These are phyloP conservation scores for Hippocampus zosterae DNA, from an alignment of 2,113 vertebrate species.

Conservation along the genomic window DNA sequence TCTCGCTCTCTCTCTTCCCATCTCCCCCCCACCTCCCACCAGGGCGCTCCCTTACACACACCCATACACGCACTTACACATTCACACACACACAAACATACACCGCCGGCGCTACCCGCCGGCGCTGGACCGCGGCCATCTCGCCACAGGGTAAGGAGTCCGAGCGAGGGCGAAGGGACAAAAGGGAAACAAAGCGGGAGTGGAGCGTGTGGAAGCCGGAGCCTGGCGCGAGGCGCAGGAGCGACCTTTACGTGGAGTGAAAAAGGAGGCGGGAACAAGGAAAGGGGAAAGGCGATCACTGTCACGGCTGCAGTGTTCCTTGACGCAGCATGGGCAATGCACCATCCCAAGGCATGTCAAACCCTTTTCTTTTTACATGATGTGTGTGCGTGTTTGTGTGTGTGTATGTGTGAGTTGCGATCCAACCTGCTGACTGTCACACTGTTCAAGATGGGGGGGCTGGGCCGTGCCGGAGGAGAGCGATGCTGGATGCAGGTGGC, in stretches of 20 bases:
- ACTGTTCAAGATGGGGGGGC: constrained; percentile 44
- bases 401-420: constrained; percentile 9
- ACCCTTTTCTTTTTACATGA: constrained; percentile 47
- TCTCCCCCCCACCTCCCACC: constrained; percentile 30
- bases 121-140: constrained; percentile 68
- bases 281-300: constrained; percentile 73
- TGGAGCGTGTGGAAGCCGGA: constrained; percentile 64
- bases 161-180: constrained; percentile 33
- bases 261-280: constrained; percentile 58
- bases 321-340: constrained; percentile 80
- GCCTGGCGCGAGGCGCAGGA: constrained; percentile 53
- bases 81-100: constrained; percentile 55
- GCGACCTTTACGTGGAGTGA: constrained; percentile 58
- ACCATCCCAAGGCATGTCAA: constrained; percentile 81
- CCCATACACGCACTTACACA: constrained; percentile 21
- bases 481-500: constrained; percentile 31
- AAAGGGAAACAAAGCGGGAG: constrained; percentile 61
- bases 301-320: constrained; percentile 66
- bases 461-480: constrained; percentile 26
- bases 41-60: constrained; percentile 35
- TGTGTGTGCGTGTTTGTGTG: constrained; percentile 36
- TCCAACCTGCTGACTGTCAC: constrained; percentile 44
- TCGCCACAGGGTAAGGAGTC: constrained; percentile 52
- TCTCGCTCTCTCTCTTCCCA: constrained; percentile 7
- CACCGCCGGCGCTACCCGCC: constrained; percentile 50